A percentile compares a stretch with the other conserved stretches of the same genome.
Evolutionary conservation across 2,888 invertebrate species (phyloP).

Genomic region (Acleris literana): DNA sequence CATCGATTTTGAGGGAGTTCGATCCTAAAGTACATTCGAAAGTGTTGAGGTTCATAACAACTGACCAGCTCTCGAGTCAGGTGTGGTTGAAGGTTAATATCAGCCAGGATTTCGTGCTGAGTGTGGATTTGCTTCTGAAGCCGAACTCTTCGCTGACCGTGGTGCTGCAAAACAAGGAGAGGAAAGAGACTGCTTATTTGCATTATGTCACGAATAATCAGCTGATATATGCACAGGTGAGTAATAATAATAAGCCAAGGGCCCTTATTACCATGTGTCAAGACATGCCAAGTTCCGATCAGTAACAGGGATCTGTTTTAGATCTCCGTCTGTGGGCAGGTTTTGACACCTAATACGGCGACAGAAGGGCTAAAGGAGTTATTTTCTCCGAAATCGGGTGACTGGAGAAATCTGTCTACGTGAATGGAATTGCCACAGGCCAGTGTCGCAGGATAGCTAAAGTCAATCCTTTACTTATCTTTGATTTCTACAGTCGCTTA

Average conservation of each 20-base stretch:
- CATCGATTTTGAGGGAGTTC: conserved; percentile 85
- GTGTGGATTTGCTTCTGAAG: conserved; percentile 87
- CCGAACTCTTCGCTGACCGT: conserved; percentile 93
- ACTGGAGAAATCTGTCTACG: no score
- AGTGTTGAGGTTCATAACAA: conserved; percentile 88
- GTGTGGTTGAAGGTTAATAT: conserved; percentile 84
- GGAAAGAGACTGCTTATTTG: conserved; percentile 89
- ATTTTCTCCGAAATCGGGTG: no score
- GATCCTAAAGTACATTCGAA: conserved; percentile 84
- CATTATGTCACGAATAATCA: conserved; percentile 92
- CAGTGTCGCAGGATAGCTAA: no score
- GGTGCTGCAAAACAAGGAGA: conserved; percentile 89
- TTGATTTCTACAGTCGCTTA: no score
- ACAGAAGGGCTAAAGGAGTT: no score
- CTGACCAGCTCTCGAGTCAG: conserved; percentile 87
- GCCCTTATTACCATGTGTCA: no score
- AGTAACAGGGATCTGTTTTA: no score
- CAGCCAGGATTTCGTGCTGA: conserved; percentile 88
- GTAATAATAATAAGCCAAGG: conserved; percentile 40
- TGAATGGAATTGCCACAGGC: no score
- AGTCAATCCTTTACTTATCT: no score
- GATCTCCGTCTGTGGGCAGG: no score
- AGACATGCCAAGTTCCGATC: no score
- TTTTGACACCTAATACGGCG: no score
- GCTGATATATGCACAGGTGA: conserved; percentile 88